Conservation (phyloP, 2,888 invertebrate genomes). For the Rhamphomyia laevipes region DNA sequence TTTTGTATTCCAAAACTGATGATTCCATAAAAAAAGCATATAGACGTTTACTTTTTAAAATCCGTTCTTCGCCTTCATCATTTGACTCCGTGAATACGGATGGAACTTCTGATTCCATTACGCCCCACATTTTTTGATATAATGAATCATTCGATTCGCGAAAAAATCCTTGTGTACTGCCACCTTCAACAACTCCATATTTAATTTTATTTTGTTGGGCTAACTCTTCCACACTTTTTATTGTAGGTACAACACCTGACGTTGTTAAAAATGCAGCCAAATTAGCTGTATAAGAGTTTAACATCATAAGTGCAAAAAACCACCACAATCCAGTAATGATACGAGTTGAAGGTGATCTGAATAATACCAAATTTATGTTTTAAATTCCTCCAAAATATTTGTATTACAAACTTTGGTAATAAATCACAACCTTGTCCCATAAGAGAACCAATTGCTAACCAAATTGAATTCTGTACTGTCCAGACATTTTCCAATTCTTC, state of each 20-base stretch:
- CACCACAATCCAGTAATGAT: conserved; percentile 86
- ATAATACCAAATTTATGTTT: background rate
- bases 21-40: conserved; percentile 98
- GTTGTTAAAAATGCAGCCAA: conserved; percentile 87
- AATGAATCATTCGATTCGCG: conserved; percentile 75
- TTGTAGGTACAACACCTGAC: conserved; percentile 58
- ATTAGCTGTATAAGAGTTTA: conserved; percentile 89
- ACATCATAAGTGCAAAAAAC: conserved; percentile 86
- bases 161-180: conserved; percentile 89
- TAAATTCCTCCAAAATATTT: background rate
- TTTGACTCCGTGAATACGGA: conserved; percentile 74
- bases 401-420: conserved; percentile 62
- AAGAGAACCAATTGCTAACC: conserved; percentile 84
- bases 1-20: conserved; percentile 83
- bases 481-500: conserved; percentile 83
- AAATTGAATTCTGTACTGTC: conserved; percentile 75
- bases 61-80: conserved; percentile 65
- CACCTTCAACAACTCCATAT: conserved; percentile 83
- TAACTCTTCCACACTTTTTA: conserved; percentile 83
- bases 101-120: conserved; percentile 76
- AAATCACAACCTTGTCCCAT: conserved; percentile 92
- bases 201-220: conserved; percentile 88
- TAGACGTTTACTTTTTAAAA: conserved; percentile 59
- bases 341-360: conserved; percentile 76
- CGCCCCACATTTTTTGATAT: conserved; percentile 85